phyloP scores from a whole-genome alignment of 2,113 vertebrate genomes.

The Brachyhypopomus occidentalis region DNA sequence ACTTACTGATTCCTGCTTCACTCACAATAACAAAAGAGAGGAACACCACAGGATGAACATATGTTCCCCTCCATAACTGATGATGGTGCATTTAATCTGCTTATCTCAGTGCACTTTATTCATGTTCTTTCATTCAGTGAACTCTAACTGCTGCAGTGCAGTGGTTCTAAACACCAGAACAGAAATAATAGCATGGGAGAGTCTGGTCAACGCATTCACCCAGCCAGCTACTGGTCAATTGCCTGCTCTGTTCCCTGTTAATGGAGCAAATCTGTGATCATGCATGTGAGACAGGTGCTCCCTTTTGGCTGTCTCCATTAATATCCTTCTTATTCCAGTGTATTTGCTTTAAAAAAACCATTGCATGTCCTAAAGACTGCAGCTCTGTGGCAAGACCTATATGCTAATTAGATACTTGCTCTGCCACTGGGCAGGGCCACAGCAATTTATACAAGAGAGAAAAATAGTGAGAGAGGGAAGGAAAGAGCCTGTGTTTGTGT shows the following conservation, averaged over 20 bases:
- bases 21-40: too few species aligned
- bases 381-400: constrained; percentile 38
- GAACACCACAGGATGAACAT: neutral
- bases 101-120: constrained; percentile 5
- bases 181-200: neutral
- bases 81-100: constrained; percentile 13
- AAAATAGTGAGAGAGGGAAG: neutral
- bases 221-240: constrained; percentile 3
- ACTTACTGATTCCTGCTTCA: too few species aligned
- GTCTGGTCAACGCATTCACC: neutral
- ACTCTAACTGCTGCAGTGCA: neutral
- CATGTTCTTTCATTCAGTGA: constrained; percentile 1
- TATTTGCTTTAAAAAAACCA: constrained; percentile 52
- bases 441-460: constrained; percentile 41
- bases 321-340: constrained; percentile 35
- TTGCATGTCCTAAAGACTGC: constrained; percentile 43
- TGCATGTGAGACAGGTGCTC: constrained; percentile 28
- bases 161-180: neutral
- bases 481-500: neutral
- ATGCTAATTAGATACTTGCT: constrained; percentile 51
- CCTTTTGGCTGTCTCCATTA: constrained; percentile 47
- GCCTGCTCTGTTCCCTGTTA: constrained; percentile 4
- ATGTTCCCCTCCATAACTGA: constrained; percentile 3
- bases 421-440: constrained; percentile 34
- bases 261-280: constrained; percentile 31